Evolutionary conservation across 2,797 vertebrate genomes (phyloP), one percentile per base, ranked within the genome.

Genomic region (Argentina silus): DNA sequence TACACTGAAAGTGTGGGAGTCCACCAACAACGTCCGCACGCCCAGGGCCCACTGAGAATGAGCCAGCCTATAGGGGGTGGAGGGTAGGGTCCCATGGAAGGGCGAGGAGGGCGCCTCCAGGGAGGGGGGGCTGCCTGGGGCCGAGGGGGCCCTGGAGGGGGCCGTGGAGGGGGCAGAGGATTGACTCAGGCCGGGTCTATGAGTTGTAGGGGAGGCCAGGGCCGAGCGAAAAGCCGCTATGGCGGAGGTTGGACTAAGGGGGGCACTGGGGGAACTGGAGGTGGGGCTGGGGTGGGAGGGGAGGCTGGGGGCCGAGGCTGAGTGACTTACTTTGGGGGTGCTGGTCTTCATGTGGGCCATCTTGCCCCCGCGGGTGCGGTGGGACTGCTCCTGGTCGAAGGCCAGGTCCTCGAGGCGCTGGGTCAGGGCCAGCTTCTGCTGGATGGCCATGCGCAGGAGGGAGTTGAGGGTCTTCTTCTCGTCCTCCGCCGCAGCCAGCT

Each of bases 401-500:
- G 97, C 97, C 91, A 99, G 91, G 89, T 99, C 98, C 90, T 99
- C 98, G 82, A 99, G 93, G 3, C 97, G 93, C 89, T 99, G 98
- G 0, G 98, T 99, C 69, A 99, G 95, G 69, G 98, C 97, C 78
- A 99, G 94, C 84, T 99, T 99, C 92, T 99, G 98, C 92, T 99
- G 98, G 86, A 99, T 99, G 76, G 98, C 97, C 97, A 99, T 99
- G 70, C 96, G 93, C 79, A 99, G 92, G 80, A 99, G 95, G 71
- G 97, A 98, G 91, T 99, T 98, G 51, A 99, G 90, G 1, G 97
- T 99, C 93, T 98, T 99, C 95, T 99, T 99, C 92, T 99, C 98
- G 3, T 99, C 98, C 90, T 99, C 98, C 0, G 98, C 97, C 3
- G 97, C 98, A 6, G 96, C 95, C 80, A 99, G 90, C 89, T 99